Evolutionary conservation across 1,140 invertebrate genomes (phyloP), one percentile per base, ranked within the genome.

Genomic region (Drosophila neocordata): DNA sequence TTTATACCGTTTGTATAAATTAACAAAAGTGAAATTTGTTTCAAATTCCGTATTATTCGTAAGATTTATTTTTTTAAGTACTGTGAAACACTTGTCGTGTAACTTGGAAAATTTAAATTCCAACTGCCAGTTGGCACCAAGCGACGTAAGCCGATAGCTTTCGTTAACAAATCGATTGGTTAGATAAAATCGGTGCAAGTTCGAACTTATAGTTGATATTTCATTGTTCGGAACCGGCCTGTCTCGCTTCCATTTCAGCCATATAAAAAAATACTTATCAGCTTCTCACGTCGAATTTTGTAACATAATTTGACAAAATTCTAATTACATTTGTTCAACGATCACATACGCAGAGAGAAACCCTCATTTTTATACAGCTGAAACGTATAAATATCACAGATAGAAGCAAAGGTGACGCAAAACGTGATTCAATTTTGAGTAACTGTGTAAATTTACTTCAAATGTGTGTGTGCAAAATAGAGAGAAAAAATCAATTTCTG

Each of bases 401-500:
- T 27, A 34, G 31, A 38, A 24, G 44, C 58, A 60, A 60, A 44
- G 58, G 38, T 44, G 58, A 53, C 20, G 41, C 57, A 57, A 59
- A 65, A 73, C 15, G 71, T 75, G 24, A 75, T 75, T 53, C 31
- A 58, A 57, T 48, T 31, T 20, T 51, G 11, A 31, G 63, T 73
- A 24, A 18, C 18, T 27, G 60, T 35, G 34, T 15, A 13, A 41
- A 18, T 75, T 48, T 20, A 3, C 41, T 48, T 48, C 41, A 48
- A 48, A 12, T n/a, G 59, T 59, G 70, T 27, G 71, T 74, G 38
- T 51, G 55, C 37, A 34, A 24, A 44, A 41, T 44, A 60, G 58
- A 60, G 34, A 38, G 48, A 56, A 74, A 75, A 75, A 75, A 75
- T 75, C 72, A 68, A 75, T 75, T 75, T 68, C 27, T 56, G 52